Base-by-base conservation (phyloP, 1,140 invertebrate species). In the Brachionus paranguensis region DNA sequence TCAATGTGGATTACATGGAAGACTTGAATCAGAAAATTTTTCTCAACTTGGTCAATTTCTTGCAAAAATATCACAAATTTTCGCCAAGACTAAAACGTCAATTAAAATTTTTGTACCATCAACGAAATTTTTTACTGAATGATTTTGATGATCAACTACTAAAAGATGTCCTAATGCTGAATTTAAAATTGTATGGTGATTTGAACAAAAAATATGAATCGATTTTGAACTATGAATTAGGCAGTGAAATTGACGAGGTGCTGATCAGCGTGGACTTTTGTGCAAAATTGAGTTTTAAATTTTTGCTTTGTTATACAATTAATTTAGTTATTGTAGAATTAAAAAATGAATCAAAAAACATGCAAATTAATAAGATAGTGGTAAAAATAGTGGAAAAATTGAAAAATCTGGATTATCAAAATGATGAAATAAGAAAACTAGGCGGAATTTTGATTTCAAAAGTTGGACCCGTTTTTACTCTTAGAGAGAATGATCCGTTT, bases 61-160 rank as follows among this genome's bases (percentile, higher is more conserved):
- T 76, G 12, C 43, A 47, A 12, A 47, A 76, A 27, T 76, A 50
- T 29, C 27, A 45, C 11, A 50, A 50, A 14, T 27, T 50, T 27
- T 76, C 72, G 4, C n/a, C 43, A 24, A 47, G 72, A 27, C 72
- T 76, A 27, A 76, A 47, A 27, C 41, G 72, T 10, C 41, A 50
- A 50, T 50, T 76, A 12, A 76, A 76, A 50, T 76, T 76, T 76
- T 50, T 76, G 27, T 50, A 17, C 14, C n/a, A 50, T 76, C 72
- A 76, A 11, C 24, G 6, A 47, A 8, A 10, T 50, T 76, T 76
- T 17, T 24, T 50, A 33, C 11, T 2, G 10, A 24, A 45, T 43
- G 14, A 27, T 76, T 76, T 11, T 11, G 1, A 17, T 43, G 68
- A 72, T 43, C 11, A 43, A 20, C 10, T 20, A 8, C 5, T n/a